phyloP scores from a whole-genome alignment of 1,140 invertebrate species.

The Drosophila elegans region DNA sequence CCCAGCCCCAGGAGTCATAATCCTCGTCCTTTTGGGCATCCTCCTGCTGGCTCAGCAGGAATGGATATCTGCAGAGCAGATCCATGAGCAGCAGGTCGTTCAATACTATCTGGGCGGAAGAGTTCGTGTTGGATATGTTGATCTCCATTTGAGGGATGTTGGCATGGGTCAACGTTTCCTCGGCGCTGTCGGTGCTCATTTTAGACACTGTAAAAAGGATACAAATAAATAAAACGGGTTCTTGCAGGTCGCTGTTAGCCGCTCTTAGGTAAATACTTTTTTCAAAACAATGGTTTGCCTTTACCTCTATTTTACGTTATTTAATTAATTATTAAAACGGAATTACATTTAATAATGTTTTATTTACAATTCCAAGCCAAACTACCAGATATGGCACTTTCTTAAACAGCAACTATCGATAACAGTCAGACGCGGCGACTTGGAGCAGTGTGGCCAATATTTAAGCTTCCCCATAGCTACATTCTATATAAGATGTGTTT shows the following conservation, averaged over 20 bases:
- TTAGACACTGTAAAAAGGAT: not conserved
- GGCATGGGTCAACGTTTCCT: not conserved
- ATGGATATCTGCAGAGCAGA: slow-evolving; percentile 59
- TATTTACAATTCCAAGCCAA: not conserved
- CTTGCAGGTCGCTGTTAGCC: no score
- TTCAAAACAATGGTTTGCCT: no score
- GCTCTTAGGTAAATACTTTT: no score
- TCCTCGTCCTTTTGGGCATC: slow-evolving; percentile 39
- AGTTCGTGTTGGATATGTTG: slow-evolving; percentile 48
- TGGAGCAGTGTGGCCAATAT: no score
- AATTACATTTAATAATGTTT: no score
- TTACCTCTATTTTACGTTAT: no score
- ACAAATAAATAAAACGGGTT: no score
- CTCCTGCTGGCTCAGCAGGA: slow-evolving; percentile 37
- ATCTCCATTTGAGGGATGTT: slow-evolving; percentile 27
- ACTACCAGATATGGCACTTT: not conserved
- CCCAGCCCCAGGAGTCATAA: slow-evolving; percentile 70
- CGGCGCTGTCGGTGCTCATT: slow-evolving; percentile 15
- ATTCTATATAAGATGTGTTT: no score
- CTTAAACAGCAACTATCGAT: not conserved
- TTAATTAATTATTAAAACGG: no score
- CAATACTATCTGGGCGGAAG: slow-evolving; percentile 43
- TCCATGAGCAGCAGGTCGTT: slow-evolving; percentile 68
- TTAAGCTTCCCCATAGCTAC: no score
- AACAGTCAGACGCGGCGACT: no score